Evolutionary conservation across 2,797 vertebrate genomes (phyloP).

Genomic region (Sciaenops ocellatus): DNA sequence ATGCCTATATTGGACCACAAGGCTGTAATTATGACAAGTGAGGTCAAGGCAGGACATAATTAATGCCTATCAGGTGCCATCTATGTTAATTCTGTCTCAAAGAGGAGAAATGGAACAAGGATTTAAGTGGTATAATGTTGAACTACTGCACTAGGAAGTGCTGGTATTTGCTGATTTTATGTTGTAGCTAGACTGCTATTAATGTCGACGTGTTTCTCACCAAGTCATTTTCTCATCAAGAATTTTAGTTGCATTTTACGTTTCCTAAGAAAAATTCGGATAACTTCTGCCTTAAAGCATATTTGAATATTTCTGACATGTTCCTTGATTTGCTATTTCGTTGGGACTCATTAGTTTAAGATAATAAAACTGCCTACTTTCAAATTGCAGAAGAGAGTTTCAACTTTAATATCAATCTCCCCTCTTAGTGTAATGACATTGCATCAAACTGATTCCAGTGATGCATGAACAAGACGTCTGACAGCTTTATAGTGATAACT

Average conservation of each 20-base stretch:
- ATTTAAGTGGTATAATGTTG: constrained; percentile 49
- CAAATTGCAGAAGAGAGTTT: constrained; percentile 50
- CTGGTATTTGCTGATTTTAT: constrained; percentile 17
- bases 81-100: constrained; percentile 58
- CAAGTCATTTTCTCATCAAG: not conserved
- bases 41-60: constrained; percentile 77
- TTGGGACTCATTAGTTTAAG: constrained; percentile 68
- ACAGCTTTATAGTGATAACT: constrained; percentile 84
- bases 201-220: constrained; percentile 3
- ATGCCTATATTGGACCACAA: constrained; percentile 63
- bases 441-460: constrained; percentile 79
- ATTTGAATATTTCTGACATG: constrained; percentile 39
- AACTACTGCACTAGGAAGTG: constrained; percentile 25
- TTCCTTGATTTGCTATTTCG: constrained; percentile 59
- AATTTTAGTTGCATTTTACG: constrained; percentile 20
- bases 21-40: constrained; percentile 78
- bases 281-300: constrained; percentile 8
- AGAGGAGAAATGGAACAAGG: constrained; percentile 46
- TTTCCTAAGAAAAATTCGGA: not conserved
- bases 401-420: constrained; percentile 76
- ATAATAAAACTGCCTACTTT: constrained; percentile 68
- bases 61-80: constrained; percentile 73
- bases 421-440: constrained; percentile 75
- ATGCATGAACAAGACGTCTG: constrained; percentile 81
- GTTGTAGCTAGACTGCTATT: constrained; percentile 3